Evolutionary conservation across 53 echinoderm and acorn worm species (phyloP).

Genomic region (Antedon mediterranea): DNA sequence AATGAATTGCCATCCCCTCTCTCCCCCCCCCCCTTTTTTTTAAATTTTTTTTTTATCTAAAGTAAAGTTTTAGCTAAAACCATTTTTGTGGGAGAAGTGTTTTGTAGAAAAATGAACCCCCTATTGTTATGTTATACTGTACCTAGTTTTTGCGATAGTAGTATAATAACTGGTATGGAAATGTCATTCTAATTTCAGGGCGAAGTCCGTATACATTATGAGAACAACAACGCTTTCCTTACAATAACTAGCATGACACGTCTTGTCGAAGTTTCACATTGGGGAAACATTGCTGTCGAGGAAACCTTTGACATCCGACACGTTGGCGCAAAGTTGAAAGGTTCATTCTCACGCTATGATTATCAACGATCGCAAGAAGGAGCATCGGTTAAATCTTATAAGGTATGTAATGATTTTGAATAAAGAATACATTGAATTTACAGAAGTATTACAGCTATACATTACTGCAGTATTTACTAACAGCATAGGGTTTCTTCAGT

Average conservation of each 20-base stretch:
- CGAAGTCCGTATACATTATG: conserved; percentile 59
- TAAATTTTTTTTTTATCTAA: too few relatives aligned
- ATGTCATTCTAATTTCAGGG: conserved; percentile 48
- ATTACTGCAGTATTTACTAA: too few relatives aligned
- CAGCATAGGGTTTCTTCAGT: too few relatives aligned
- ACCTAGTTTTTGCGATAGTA: too few relatives aligned
- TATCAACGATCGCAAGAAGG: conserved; percentile 90
- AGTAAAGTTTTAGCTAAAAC: too few relatives aligned
- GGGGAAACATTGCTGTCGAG: conserved; percentile 98
- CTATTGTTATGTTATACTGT: too few relatives aligned
- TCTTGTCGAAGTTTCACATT: conserved; percentile 86
- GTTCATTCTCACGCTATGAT: conserved; percentile 89
- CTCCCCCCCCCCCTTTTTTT: too few relatives aligned
- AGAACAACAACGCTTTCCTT: conserved; percentile 92
- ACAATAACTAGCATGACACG: conserved; percentile 79
- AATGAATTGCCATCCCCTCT: too few relatives aligned
- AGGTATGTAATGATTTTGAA: conserved; percentile 26
- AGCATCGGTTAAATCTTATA: conserved; percentile 85
- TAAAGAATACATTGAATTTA: neutral
- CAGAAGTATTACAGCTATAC: too few relatives aligned
- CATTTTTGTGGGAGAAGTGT: too few relatives aligned
- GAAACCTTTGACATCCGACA: conserved; percentile 81
- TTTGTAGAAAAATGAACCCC: too few relatives aligned
- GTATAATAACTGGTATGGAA: too few relatives aligned
- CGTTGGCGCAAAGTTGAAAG: conserved; percentile 74